Evolutionary conservation across 2,113 vertebrate genomes (phyloP).

Genomic region (Potamarius usumacintae): DNA sequence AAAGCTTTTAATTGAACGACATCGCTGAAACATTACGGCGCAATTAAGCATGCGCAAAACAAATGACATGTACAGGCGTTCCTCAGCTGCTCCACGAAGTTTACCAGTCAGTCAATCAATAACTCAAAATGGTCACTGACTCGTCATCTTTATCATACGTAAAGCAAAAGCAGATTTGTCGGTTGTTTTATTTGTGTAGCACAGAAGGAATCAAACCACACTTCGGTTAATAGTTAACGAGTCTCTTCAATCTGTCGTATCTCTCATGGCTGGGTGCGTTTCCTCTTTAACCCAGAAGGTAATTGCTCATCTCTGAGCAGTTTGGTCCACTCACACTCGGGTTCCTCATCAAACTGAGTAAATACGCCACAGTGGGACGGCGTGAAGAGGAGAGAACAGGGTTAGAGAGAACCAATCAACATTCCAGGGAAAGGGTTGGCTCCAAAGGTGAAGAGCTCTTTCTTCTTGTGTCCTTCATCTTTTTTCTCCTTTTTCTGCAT

Average conservation of each 20-base stretch:
- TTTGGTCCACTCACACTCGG: slow-evolving; percentile 33
- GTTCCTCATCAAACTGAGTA: slow-evolving; percentile 51
- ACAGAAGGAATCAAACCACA: too few relatives aligned
- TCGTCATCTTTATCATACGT: too few relatives aligned
- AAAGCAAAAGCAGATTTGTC: too few relatives aligned
- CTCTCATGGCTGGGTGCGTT: slow-evolving; percentile 2
- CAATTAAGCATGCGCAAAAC: too few relatives aligned
- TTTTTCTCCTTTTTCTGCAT: background rate
- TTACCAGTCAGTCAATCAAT: too few relatives aligned
- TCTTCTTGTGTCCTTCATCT: background rate
- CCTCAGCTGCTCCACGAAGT: too few relatives aligned
- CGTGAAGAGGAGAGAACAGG: slow-evolving; percentile 21
- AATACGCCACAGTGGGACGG: slow-evolving; percentile 50
- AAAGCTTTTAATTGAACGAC: too few relatives aligned
- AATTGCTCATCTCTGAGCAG: slow-evolving; percentile 26
- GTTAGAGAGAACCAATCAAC: slow-evolving; percentile 43
- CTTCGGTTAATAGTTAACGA: too few relatives aligned
- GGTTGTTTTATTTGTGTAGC: too few relatives aligned
- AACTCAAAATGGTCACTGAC: too few relatives aligned
- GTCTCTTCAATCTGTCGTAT: background rate
- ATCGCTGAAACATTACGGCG: too few relatives aligned
- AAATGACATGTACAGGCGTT: too few relatives aligned
- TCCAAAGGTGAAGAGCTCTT: background rate
- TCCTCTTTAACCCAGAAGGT: slow-evolving; percentile 17
- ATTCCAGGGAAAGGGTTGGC: slow-evolving; percentile 12